A percentile compares a stretch with the other conserved stretches of the same genome.
These are phyloP conservation scores for Chromoteleia sp. DNA, from an alignment of 2,888 invertebrate genomes.

Conservation along the genomic window DNA sequence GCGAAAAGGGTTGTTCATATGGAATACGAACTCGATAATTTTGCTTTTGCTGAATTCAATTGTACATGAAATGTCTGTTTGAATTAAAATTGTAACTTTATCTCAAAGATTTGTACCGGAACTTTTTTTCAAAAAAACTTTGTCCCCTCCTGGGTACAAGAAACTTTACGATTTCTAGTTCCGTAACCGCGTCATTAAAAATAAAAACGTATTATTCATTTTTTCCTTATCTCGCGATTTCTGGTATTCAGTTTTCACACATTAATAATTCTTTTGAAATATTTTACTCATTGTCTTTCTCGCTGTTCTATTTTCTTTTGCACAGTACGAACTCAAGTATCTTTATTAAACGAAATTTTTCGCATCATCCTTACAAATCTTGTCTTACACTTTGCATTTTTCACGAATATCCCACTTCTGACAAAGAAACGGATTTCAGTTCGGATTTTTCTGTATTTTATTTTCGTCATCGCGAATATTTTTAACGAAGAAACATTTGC, in stretches of 20 bases:
- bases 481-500: slow-evolving; percentile 24
- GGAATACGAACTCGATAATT: background rate
- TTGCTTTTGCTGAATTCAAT: background rate
- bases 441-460: background rate
- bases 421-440: slow-evolving; percentile 3
- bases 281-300: slow-evolving; percentile 22
- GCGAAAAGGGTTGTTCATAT: background rate
- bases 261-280: slow-evolving; percentile 41
- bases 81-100: background rate
- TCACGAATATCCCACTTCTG: background rate
- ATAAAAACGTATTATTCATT: slow-evolving; percentile 12
- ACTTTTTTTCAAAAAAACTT: background rate
- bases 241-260: slow-evolving; percentile 26
- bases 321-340: slow-evolving; percentile 14
- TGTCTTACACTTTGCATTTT: slow-evolving; percentile 13
- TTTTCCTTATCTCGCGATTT: background rate
- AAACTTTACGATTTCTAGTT: slow-evolving; percentile 11
- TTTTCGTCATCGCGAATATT: background rate
- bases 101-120: too few relatives aligned
- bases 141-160: background rate
- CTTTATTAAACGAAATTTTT: slow-evolving; percentile 31
- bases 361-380: slow-evolving; percentile 14
- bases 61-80: background rate
- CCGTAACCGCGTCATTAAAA: slow-evolving; percentile 25
- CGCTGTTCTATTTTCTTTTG: slow-evolving; percentile 18